Evolutionary conservation across 2,888 invertebrate species (phyloP), one percentile per base, ranked within the genome.

Genomic region (Andricus curvator): DNA sequence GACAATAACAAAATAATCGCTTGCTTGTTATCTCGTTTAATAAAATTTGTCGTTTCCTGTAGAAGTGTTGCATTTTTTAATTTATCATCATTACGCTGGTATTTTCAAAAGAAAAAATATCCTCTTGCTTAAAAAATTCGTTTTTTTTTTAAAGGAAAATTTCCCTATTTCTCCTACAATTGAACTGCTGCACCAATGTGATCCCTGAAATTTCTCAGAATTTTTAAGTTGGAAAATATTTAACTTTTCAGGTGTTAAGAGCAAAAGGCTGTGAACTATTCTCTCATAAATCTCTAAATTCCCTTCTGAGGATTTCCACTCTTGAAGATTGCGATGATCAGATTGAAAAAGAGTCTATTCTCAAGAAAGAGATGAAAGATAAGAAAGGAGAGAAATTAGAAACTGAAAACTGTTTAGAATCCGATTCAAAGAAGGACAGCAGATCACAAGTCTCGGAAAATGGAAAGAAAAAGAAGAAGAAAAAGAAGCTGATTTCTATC

Each of bases 251-350:
- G 89, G 95, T 95, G 78, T 97, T 97, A 89, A 94, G 95, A n/a
- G 95, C 95, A 86, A 95, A 96, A 91, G 96, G 96, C 13, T 96
- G 96, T 86, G 95, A 96, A 84, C 93, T 97, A 68, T 95, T 96
- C 0, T 94, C 95, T 0, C 94, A 95, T 84, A 95, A 95, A 89
- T 94, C 95, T 78, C 97, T 97, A 0, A 95, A 95, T 76, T 94
- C 96, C 60, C 93, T 97, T 15, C 93, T 95, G 78, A 97, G 97
- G 83, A 95, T 97, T 77, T 94, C 94, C 85, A 95, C 96, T 83
- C 81, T 77, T 44, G 78, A 79, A 48, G 48, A 70, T 51, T 83
- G 67, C 65, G 22, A 37, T 29, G 82, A 84, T 13, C 79, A 78
- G 1, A 41, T 41, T 13, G 13, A 9, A 41, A 9, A 41, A 41